Base-by-base conservation (phyloP, 2,888 invertebrate genomes). In the Drosophila siamana region DNA sequence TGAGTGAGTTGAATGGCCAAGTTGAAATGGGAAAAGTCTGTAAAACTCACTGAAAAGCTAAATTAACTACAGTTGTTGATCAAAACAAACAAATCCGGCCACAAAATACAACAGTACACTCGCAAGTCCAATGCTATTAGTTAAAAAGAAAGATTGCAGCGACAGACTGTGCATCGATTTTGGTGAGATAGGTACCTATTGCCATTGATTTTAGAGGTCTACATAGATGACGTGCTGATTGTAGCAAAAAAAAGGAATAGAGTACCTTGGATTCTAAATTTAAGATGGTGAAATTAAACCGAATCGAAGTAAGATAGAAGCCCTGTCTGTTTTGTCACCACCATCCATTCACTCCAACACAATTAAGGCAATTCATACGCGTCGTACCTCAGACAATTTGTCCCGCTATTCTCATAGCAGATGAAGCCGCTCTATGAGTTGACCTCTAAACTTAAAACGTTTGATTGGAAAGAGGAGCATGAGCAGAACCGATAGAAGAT, bases 241-340 rank as follows among this genome's bases (percentile, higher is more conserved):
- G 43, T 43, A 46, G 43, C 43, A 8, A 11, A 19, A 22, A 43
- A 38, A 28, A 24, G n/a, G 15, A 47, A 47, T 47, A n/a, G 47
- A 47, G 28, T 47, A 47, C 28, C 54, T 54, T n/a, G 54, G 54
- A 47, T 47, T 47, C 26, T 47, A 47, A 9, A 47, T 30, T n/a
- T 24, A 24, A 24, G 24, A 44, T 44, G 22, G 24, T 24, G 44
- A 44, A 44, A 46, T 24, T 38, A 51, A 28, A 19, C 28, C 33
- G 36, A 50, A 33, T 36, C 16, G 19, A 7, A 19, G 33, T 36
- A 50, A 36, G 0, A 33, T 48, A 33, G 36, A 22, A 44, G 44
- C 44, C 13, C 44, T 24, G 19, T 44, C 44, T 26, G 44, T 44
- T 22, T 5, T 44, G 13, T 26, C 44, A 1, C 44, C 22, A 24